Conservation (phyloP, 2,797 vertebrate species). For the Hapalemur alaotrensis region DNA sequence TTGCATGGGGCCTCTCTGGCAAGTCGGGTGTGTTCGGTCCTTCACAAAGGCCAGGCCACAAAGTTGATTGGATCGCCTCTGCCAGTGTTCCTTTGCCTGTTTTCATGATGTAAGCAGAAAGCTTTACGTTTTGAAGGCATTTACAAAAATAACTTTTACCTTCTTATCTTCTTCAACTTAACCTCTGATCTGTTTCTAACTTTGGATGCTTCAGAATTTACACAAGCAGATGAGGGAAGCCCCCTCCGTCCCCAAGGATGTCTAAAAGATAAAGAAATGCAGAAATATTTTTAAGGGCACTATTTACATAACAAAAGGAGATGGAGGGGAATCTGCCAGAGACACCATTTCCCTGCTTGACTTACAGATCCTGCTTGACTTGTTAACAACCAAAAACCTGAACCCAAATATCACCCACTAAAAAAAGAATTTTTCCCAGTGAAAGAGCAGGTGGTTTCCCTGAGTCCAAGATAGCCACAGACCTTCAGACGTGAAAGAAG, state of each 20-base stretch:
- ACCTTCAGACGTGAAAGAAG: not conserved
- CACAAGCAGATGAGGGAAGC: not conserved
- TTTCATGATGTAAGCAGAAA: not conserved
- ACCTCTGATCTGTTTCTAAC: constrained; percentile 10
- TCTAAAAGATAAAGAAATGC: not conserved
- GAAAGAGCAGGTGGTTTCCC: not conserved
- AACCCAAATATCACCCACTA: not conserved
- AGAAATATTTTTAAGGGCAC: not conserved
- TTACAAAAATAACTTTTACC: not conserved
- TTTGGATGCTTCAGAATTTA: constrained; percentile 20
- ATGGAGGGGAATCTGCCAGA: not conserved
- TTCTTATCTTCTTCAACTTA: not conserved
- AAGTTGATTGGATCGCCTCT: not conserved
- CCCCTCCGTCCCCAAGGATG: not conserved
- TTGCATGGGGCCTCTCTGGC: not conserved
- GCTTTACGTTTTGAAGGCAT: not conserved
- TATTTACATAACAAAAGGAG: constrained; percentile 47
- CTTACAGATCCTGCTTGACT: constrained; percentile 24
- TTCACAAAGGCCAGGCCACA: not conserved
- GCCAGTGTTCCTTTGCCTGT: not conserved
- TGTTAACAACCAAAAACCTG: constrained; percentile 29
- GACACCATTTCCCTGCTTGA: constrained; percentile 1
- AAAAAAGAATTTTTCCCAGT: not conserved
- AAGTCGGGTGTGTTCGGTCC: not conserved
- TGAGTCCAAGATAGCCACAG: not conserved